Evolutionary conservation across 2,113 vertebrate species (phyloP).

Genomic region (Fulmarus glacialis): DNA sequence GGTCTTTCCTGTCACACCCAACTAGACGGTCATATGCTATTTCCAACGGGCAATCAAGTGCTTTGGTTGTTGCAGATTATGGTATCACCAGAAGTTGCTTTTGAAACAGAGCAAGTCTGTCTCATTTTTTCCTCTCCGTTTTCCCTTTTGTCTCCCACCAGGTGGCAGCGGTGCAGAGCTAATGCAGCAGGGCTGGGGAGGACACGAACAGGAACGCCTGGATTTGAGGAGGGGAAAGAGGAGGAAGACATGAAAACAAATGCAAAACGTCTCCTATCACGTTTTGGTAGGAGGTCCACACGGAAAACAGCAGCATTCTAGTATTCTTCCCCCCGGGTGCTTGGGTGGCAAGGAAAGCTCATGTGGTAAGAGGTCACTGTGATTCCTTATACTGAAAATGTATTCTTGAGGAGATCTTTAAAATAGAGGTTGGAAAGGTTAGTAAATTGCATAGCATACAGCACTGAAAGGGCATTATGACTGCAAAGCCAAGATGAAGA

Average conservation of each 20-base stretch:
- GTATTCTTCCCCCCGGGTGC: fast-evolving
- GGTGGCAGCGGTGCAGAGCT: slow-evolving; percentile 20
- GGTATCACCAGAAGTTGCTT: neutral
- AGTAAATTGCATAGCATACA: neutral
- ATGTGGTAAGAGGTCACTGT: neutral
- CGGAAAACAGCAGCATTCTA: neutral
- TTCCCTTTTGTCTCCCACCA: neutral
- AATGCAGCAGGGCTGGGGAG: neutral
- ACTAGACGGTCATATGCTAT: fast-evolving
- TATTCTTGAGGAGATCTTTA: neutral
- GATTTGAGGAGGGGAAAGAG: neutral
- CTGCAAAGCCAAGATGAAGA: neutral
- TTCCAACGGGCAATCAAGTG: neutral
- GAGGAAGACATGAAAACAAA: neutral
- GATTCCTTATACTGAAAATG: neutral
- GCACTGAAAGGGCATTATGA: neutral
- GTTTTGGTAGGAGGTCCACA: neutral
- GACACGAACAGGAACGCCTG: fast-evolving
- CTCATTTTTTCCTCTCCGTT: neutral
- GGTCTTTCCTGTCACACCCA: neutral
- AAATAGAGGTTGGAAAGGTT: neutral
- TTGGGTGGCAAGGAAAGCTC: neutral
- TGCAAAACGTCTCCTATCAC: fast-evolving
- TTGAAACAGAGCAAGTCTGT: neutral
- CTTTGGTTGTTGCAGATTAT: neutral